Evolutionary conservation across 2,888 invertebrate species (phyloP), one percentile per base, ranked within the genome.

Genomic region (Drosophila seclusa): DNA sequence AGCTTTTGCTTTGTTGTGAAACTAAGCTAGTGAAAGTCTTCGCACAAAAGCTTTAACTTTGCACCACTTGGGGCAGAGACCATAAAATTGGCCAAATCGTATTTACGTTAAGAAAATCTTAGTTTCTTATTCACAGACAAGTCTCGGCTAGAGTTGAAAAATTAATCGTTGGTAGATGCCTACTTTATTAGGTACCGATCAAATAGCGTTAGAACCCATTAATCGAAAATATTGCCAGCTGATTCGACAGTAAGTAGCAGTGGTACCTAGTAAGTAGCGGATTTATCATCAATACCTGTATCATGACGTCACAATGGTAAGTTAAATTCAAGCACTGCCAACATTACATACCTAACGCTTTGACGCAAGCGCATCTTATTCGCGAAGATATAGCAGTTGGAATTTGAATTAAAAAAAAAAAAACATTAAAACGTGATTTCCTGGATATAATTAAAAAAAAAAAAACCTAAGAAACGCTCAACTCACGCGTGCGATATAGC

Each of bases 1-100:
- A 40, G 54, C 54, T 55, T 55, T 55, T 36, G 54, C 4, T 16
- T 40, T 7, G 18, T n/a, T 24, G 21, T 24, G n/a, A 55, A 29
- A n/a, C 38, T 27, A n/a, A 8, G 27, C 38, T 38, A 29, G 4
- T 29, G n/a, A n/a, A 29, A 50, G 11, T 18, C 6, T 18, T 27
- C 18, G 1, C 10, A 10, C 18, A 54, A 54, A 27, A 36, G 27
- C 27, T 29, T 29, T 7, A 38, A 13, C 13, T 38, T 8, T 18
- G 24, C 34, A 18, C 16, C 16, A 54, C 18, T 34, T 24, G n/a
- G 13, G 3, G 16, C 18, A 18, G 24, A 27, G 2, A 21, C 45
- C 16, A 4, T 7, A 8, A 16, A 24, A 16, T 16, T 45, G 2
- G 4, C 16, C 16, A 24, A 16, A 16, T 21, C 5, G 11, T 21